phyloP scores from a whole-genome alignment of 2,113 vertebrate species.

The Spheniscus mendiculus region DNA sequence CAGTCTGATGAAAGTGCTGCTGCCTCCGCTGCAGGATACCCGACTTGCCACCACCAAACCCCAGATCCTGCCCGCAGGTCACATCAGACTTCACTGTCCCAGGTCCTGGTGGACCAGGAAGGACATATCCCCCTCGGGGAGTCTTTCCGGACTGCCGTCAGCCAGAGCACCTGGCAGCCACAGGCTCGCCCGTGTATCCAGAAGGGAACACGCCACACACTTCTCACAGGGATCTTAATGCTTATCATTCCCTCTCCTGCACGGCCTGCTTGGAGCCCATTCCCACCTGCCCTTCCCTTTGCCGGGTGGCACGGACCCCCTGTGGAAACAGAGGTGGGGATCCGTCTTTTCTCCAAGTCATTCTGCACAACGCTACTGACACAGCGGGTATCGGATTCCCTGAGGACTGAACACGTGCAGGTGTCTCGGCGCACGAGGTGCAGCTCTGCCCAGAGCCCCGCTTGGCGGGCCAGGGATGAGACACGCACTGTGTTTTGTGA shows the following conservation, averaged over 20 bases:
- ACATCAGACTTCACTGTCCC: background rate
- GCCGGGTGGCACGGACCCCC: rapidly evolving
- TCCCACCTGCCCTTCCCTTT: background rate
- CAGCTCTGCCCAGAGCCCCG: background rate
- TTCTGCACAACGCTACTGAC: background rate
- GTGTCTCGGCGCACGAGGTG: rapidly evolving
- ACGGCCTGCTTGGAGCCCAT: background rate
- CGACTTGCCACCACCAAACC: background rate
- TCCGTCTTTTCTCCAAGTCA: background rate
- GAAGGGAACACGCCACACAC: background rate
- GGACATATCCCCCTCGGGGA: background rate
- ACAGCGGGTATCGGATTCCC: background rate
- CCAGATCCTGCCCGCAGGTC: background rate
- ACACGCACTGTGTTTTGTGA: background rate
- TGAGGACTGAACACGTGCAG: background rate
- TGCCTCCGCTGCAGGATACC: background rate
- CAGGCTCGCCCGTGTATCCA: background rate
- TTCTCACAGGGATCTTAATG: background rate
- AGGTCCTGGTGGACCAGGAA: background rate
- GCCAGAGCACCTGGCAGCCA: background rate
- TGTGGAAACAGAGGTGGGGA: background rate
- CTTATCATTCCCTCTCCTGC: background rate
- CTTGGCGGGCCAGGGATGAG: rapidly evolving
- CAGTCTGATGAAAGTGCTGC: background rate
- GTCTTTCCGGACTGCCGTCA: background rate